phyloP scores from a whole-genome alignment of 2,113 vertebrate species.

The Boleophthalmus pectinirostris region DNA sequence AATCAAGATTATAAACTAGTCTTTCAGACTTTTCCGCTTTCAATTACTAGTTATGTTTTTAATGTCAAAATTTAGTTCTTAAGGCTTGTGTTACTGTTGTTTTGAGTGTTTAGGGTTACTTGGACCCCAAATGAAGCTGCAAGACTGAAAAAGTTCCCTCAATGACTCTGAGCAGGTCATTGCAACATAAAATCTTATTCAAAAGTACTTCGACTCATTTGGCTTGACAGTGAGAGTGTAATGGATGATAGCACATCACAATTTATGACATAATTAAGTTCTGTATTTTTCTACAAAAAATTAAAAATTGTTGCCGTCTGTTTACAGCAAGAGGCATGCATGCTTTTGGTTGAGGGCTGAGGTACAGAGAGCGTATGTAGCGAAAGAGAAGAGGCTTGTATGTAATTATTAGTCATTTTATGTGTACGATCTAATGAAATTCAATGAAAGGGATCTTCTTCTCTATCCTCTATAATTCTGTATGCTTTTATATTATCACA shows the following conservation, averaged over 20 bases:
- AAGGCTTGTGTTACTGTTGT: conserved; percentile 12
- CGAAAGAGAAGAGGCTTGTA: conserved; percentile 53
- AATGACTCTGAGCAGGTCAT: neutral
- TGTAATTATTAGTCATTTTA: conserved; percentile 73
- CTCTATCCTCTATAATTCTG: conserved; percentile 74
- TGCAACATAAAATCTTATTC: conserved; percentile 6
- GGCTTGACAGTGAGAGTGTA: conserved; percentile 23
- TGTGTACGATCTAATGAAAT: conserved; percentile 69
- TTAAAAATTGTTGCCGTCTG: conserved; percentile 29
- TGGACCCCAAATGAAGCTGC: conserved; percentile 17
- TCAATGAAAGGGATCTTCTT: conserved; percentile 75
- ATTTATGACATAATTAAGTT: conserved; percentile 33
- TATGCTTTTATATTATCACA: conserved; percentile 79
- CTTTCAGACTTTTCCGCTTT: conserved; percentile 12
- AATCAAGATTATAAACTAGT: neutral
- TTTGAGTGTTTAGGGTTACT: conserved; percentile 27
- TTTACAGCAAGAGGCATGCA: conserved; percentile 64
- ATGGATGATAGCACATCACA: conserved; percentile 26
- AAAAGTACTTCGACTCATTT: conserved; percentile 6
- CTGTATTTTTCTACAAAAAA: conserved; percentile 27
- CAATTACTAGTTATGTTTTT: conserved; percentile 25
- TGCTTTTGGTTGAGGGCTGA: conserved; percentile 58
- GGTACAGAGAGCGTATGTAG: conserved; percentile 62
- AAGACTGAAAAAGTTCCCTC: conserved; percentile 16
- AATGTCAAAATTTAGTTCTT: conserved; percentile 26